These are phyloP conservation scores for Merops nubicus DNA, from an alignment of 2,113 vertebrate genomes.

Conservation along the genomic window DNA sequence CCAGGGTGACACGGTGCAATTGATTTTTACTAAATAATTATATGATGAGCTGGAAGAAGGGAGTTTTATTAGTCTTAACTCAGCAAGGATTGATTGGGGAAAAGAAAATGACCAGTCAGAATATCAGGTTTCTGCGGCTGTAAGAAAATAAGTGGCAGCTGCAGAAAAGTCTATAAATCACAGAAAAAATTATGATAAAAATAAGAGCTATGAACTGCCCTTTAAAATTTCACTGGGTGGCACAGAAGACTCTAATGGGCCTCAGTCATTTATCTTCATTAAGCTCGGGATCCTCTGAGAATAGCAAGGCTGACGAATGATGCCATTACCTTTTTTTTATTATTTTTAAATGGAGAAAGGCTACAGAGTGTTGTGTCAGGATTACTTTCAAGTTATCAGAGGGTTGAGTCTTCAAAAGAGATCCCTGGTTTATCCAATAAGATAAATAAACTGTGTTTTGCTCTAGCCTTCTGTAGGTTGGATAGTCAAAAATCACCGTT, in stretches of 20 bases:
- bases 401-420: constrained; percentile 10
- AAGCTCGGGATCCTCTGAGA: constrained; percentile 38
- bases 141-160: constrained; percentile 57
- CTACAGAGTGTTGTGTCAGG: neutral
- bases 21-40: constrained; percentile 74
- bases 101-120: constrained; percentile 47
- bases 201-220: constrained; percentile 50
- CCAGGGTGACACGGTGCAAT: constrained; percentile 58
- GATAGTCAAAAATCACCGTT: neutral
- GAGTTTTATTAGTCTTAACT: constrained; percentile 69
- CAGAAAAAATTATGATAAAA: constrained; percentile 33
- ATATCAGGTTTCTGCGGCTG: neutral
- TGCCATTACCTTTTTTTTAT: constrained; percentile 51
- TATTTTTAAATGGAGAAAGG: constrained; percentile 46
- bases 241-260: constrained; percentile 20
- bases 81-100: constrained; percentile 55
- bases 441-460: neutral
- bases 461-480: neutral
- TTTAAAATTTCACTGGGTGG: constrained; percentile 59
- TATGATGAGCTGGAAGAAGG: constrained; percentile 67
- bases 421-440: neutral
- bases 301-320: constrained; percentile 48
- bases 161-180: constrained; percentile 63
- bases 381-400: constrained; percentile 32
- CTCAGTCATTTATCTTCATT: constrained; percentile 61